phyloP scores from a whole-genome alignment of 2,797 vertebrate species.

The Karalla daura region DNA sequence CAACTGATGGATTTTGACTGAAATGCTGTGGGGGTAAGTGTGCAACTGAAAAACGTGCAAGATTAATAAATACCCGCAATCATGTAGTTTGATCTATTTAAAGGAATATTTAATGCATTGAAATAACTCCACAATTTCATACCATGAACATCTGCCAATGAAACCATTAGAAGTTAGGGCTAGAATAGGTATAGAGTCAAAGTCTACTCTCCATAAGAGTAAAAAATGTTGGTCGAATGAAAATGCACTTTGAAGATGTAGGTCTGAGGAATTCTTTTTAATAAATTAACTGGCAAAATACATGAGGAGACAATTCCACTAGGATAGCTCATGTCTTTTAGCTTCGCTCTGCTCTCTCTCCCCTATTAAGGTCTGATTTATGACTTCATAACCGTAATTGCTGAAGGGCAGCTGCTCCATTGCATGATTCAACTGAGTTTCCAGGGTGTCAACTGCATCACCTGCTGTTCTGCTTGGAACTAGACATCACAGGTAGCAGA shows the following conservation, averaged over 20 bases:
- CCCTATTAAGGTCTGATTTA: constrained; percentile 82
- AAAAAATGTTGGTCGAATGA: constrained; percentile 20
- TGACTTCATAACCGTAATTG: constrained; percentile 80
- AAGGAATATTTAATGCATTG: not conserved
- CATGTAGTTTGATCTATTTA: not conserved
- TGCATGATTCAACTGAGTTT: constrained; percentile 76
- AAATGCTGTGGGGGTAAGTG: not conserved
- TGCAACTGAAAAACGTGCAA: constrained; percentile 7
- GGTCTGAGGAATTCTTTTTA: constrained; percentile 31
- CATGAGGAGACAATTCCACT: constrained; percentile 47
- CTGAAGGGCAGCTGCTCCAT: constrained; percentile 78
- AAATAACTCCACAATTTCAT: constrained; percentile 4
- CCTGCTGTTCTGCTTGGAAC: constrained; percentile 75
- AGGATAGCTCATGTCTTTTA: constrained; percentile 64
- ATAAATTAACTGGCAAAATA: constrained; percentile 44
- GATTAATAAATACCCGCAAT: not conserved
- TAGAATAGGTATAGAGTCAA: not conserved
- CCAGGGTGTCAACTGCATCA: constrained; percentile 72
- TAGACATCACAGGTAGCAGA: constrained; percentile 63
- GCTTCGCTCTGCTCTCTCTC: constrained; percentile 53
- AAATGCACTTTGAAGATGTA: constrained; percentile 36
- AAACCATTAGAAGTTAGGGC: not conserved
- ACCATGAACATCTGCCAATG: not conserved
- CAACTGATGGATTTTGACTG: constrained; percentile 3
- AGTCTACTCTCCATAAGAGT: not conserved